Evolutionary conservation across 2,113 vertebrate genomes (phyloP).

Genomic region (Ophiodon elongatus): DNA sequence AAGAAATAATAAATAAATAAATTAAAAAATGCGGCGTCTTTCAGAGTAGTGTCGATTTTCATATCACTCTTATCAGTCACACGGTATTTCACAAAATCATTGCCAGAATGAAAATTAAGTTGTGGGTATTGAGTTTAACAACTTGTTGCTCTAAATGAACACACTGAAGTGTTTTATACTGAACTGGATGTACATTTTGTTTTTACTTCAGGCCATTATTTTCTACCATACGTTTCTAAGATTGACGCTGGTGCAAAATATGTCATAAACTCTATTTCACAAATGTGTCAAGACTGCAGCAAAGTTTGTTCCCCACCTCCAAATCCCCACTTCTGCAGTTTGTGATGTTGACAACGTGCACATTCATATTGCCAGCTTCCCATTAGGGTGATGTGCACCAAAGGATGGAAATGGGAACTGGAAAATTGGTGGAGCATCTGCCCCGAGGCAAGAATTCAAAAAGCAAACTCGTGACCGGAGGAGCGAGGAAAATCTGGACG

Average conservation of each 20-base stretch:
- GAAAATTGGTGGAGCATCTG: constrained; percentile 37
- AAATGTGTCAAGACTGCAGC: background rate
- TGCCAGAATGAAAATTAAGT: background rate
- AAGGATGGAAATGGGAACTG: constrained; percentile 4
- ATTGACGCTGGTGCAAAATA: background rate
- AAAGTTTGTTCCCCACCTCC: background rate
- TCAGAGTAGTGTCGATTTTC: constrained; percentile 11
- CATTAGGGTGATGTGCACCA: constrained; percentile 25
- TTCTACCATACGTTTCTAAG: background rate
- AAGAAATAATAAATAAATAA: too few species aligned
- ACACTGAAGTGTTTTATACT: background rate
- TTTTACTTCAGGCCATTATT: background rate
- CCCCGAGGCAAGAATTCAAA: constrained; percentile 32
- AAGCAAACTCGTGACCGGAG: constrained; percentile 28
- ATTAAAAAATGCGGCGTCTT: background rate
- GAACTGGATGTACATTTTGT: background rate
- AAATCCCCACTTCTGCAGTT: background rate
- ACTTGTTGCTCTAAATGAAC: constrained; percentile 18
- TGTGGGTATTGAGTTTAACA: background rate
- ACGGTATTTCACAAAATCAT: background rate
- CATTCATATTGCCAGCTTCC: background rate
- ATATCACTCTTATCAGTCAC: background rate
- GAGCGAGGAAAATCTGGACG: constrained; percentile 42
- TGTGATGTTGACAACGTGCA: background rate
- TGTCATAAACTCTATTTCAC: background rate